Evolutionary conservation across 2,888 invertebrate genomes (phyloP), one percentile per base, ranked within the genome.

Genomic region (Petrolisthes manimaculis): DNA sequence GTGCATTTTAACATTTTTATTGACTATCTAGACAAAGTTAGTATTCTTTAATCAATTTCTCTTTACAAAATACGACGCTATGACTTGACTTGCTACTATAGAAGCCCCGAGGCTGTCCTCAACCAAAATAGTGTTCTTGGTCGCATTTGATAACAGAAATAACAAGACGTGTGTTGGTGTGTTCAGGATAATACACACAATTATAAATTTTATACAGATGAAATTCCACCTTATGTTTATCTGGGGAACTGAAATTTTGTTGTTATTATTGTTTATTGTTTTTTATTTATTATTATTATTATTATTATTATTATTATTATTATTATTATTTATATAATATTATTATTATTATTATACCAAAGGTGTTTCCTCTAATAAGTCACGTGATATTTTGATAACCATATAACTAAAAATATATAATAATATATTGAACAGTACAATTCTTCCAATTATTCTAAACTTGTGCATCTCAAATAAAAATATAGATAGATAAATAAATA

Each of bases 51-150:
- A n/a, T n/a, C 21, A 71, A 21, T 21, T 18, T n/a, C 71, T 71
- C 71, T 71, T 71, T 71, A n/a, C 71, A 71, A 71, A 71, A 71
- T 71, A 71, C 71, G 71, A 71, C 71, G 21, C 71, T 71, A 71
- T 21, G 21, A 71, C 21, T 71, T 21, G 21, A 71, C 21, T 71
- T n/a, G 21, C 71, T 71, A 71, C 14, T 18, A 71, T 18, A 71
- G 21, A 71, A 71, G n/a, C 71, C 71, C 14, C 14, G 21, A 71
- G 21, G 61, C 61, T 71, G 71, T 71, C 21, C 71, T 71, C 8
- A 71, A 71, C 71, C 21, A 71, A 71, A 71, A n/a, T n/a, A n/a
- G 1, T 71, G n/a, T 71, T 71, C 71, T 71, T 71, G 71, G 71
- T 71, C 71, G 3, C 71, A 21, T n/a, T 21, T 21, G 21, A n/a